Conservation (phyloP, 2,888 invertebrate species). For the Shargacucullia verbasci region DNA sequence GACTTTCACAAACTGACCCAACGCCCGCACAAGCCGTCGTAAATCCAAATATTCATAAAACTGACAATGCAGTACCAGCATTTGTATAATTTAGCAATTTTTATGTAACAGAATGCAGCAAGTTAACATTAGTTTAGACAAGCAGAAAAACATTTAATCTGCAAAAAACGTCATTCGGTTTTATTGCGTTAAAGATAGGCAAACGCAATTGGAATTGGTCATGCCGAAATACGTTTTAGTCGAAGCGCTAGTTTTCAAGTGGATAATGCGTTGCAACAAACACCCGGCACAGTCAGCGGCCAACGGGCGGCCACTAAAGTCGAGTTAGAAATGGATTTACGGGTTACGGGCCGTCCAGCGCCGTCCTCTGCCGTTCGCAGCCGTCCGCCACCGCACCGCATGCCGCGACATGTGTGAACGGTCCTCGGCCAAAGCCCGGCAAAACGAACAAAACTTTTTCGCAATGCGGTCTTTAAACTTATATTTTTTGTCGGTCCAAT, state of each 20-base stretch:
- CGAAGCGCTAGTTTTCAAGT: slow-evolving; percentile 54
- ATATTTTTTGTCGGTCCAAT: slow-evolving; percentile 71
- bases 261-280: slow-evolving; percentile 76
- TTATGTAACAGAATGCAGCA: slow-evolving; percentile 40
- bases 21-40: slow-evolving; percentile 39
- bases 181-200: slow-evolving; percentile 27
- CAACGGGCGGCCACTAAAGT: slow-evolving; percentile 70
- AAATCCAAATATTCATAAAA: slow-evolving; percentile 60
- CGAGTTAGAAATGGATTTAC: slow-evolving; percentile 86
- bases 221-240: slow-evolving; percentile 47
- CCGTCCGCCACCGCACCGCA: slow-evolving; percentile 58
- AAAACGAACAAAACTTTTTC: slow-evolving; percentile 83
- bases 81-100: slow-evolving; percentile 57
- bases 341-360: slow-evolving; percentile 59
- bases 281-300: slow-evolving; percentile 59
- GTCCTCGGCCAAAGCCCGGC: slow-evolving; percentile 64
- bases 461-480: slow-evolving; percentile 84
- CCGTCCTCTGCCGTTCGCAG: slow-evolving; percentile 43
- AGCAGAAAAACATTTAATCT: slow-evolving; percentile 12
- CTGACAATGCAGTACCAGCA: slow-evolving; percentile 55
- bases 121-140: slow-evolving; percentile 23
- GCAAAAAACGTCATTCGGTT: slow-evolving; percentile 10
- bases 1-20: slow-evolving; percentile 58
- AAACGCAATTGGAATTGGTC: slow-evolving; percentile 35
- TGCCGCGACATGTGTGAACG: slow-evolving; percentile 81